Evolutionary conservation across 2,113 vertebrate genomes (phyloP), one percentile per base, ranked within the genome.

Genomic region (Pterocles gutturalis): DNA sequence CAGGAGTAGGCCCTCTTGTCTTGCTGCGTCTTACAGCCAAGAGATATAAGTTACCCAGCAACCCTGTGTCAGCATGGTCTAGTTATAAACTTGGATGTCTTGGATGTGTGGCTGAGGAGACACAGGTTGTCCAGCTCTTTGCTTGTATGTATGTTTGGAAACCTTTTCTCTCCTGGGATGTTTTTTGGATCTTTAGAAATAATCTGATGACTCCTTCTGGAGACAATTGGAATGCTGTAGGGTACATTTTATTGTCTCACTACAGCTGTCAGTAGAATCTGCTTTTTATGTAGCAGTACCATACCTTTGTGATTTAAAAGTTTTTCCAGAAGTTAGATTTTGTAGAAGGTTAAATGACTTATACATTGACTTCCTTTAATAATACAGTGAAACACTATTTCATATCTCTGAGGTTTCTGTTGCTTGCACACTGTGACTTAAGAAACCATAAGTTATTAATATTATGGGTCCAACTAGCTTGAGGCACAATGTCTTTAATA

Each of bases 101-200:
- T 66, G 24, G 18, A 66, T 11, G 16, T 36, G 33, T 73, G 70
- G 29, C 69, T 82, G 55, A 84, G 65, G 51, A 71, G 48, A 25
- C 11, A 7, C 25, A 33, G 31, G 13, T 87, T 72, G 83, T 76
- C 33, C 48, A 49, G 34, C 48, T 76, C 38, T 83, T 83, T 1
- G 1, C 22, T 48, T 60, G 8, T 31, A 6, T 60, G 8, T 31
- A 6, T 0, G 0, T 51, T 43, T 73, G 54, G 54, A 89, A 92
- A 41, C 18, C 1, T 80, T 77, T 81, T 84, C 8, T 67, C 3
- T 60, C 7, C 61, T 85, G 46, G 36, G 18, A 29, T 2, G 0
- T 10, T 64, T 13, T 83, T 73, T 45, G 0, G 1, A 62, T 92
- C 22, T n/a, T 62, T 58, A 58, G 33, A 88, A 86, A 66, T 58